Conservation (phyloP, 2,113 vertebrate genomes). For the Tetrao urogallus region DNA sequence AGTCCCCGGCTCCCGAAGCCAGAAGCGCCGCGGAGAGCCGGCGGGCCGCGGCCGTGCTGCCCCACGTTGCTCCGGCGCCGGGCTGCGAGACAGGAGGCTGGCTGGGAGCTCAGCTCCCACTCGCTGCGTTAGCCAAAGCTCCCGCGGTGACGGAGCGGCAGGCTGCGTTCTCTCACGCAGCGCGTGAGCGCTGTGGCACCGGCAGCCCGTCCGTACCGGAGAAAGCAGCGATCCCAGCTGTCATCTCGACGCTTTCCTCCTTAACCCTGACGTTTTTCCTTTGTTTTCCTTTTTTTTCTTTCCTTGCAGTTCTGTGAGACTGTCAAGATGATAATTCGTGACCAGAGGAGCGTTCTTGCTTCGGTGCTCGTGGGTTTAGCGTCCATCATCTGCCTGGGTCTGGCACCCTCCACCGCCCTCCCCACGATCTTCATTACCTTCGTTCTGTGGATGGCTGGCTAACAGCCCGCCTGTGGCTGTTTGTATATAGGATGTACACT, state of each 20-base stretch:
- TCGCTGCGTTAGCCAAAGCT: neutral
- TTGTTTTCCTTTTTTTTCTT: neutral
- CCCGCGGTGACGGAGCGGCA: neutral
- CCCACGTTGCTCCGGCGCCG: neutral
- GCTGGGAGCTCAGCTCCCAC: neutral
- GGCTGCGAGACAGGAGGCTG: neutral
- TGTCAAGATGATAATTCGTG: conserved; percentile 90
- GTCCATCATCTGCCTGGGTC: conserved; percentile 84
- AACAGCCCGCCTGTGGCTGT: neutral
- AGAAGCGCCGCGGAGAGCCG: neutral
- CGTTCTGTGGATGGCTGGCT: conserved; percentile 93
- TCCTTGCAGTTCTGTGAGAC: conserved; percentile 86
- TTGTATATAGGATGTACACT: conserved; percentile 64
- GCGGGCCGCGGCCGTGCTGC: neutral
- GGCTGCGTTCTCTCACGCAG: neutral
- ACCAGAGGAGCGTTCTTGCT: conserved; percentile 88
- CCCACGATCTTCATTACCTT: conserved; percentile 90
- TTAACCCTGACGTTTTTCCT: neutral
- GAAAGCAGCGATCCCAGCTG: neutral
- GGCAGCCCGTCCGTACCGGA: fast-evolving
- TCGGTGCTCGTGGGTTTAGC: conserved; percentile 83
- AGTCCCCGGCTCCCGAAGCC: neutral
- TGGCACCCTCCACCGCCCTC: conserved; percentile 85
- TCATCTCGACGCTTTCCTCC: neutral
- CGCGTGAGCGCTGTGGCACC: neutral